Evolutionary conservation across 2,888 invertebrate species (phyloP).

Genomic region (Uloborus plumipes): DNA sequence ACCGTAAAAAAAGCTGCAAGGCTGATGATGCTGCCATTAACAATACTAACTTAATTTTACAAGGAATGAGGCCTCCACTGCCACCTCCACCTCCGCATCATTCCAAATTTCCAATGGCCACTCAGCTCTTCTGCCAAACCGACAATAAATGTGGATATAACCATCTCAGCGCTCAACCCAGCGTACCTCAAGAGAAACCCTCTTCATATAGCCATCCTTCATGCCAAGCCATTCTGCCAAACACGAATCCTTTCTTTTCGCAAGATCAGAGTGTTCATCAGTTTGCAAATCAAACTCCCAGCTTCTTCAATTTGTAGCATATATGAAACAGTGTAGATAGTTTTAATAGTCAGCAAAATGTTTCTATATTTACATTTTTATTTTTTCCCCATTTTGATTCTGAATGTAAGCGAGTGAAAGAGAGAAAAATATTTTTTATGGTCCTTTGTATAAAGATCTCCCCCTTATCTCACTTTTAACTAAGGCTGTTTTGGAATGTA

Average conservation of each 20-base stretch:
- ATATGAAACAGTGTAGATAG: no score
- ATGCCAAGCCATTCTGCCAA: constrained; percentile 8
- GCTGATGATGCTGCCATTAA: not conserved
- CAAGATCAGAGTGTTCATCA: constrained; percentile 42
- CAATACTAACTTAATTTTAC: constrained; percentile 16
- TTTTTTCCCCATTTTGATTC: no score
- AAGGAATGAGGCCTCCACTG: constrained; percentile 19
- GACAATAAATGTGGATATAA: constrained; percentile 53
- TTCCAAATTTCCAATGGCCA: constrained; percentile 36
- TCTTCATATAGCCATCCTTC: constrained; percentile 1
- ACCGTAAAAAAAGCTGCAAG: constrained; percentile 34
- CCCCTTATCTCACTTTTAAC: no score
- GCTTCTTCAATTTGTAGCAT: constrained; percentile 48
- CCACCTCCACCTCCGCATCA: constrained; percentile 25
- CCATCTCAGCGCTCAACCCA: constrained; percentile 30
- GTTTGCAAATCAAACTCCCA: constrained; percentile 42
- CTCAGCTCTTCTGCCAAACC: constrained; percentile 44
- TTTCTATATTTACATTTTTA: no score
- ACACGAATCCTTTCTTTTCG: constrained; percentile 17
- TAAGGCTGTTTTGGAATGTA: no score
- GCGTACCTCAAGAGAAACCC: constrained; percentile 28
- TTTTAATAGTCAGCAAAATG: no score
- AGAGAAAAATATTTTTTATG: no score
- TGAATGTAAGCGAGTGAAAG: no score
- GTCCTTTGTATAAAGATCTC: no score